A percentile compares a stretch with the other conserved stretches of the same genome.
phyloP scores from a whole-genome alignment of 2,113 vertebrate genomes.

The Etheostoma cragini region DNA sequence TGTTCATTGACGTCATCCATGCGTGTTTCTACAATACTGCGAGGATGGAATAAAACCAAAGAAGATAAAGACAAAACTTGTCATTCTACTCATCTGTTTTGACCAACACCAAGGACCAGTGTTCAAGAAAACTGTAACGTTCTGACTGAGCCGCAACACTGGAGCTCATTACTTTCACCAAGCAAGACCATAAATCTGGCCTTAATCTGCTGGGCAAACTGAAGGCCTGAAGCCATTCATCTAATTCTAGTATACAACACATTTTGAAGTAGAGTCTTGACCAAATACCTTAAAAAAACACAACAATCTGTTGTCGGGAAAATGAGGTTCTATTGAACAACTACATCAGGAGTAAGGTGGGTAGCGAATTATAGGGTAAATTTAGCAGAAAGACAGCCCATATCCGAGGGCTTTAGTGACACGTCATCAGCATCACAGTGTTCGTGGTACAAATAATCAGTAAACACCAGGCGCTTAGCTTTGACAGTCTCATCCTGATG shows the following conservation, averaged over 20 bases:
- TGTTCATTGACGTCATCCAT: conserved; percentile 37
- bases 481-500: conserved; percentile 15
- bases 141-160: conserved; percentile 21
- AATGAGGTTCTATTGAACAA: background rate
- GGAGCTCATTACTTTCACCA: conserved; percentile 60
- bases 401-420: background rate
- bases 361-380: background rate
- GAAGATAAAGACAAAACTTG: conserved; percentile 21
- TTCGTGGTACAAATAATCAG: conserved; percentile 9
- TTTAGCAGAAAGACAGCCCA: conserved; percentile 15
- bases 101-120: conserved; percentile 3
- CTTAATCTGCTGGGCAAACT: conserved; percentile 30
- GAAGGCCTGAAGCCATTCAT: conserved; percentile 22
- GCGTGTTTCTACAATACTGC: conserved; percentile 29
- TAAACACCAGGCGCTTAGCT: conserved; percentile 14
- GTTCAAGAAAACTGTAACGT: conserved; percentile 28
- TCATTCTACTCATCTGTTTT: conserved; percentile 32
- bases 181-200: conserved; percentile 33
- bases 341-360: background rate
- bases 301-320: background rate
- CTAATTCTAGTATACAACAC: conserved; percentile 2
- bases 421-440: background rate
- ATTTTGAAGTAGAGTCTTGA: conserved; percentile 4
- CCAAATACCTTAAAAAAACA: conserved; percentile 1
- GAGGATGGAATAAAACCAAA: conserved; percentile 13